Conservation (phyloP, 1,140 invertebrate genomes). For the Aphelenchoides besseyi region DNA sequence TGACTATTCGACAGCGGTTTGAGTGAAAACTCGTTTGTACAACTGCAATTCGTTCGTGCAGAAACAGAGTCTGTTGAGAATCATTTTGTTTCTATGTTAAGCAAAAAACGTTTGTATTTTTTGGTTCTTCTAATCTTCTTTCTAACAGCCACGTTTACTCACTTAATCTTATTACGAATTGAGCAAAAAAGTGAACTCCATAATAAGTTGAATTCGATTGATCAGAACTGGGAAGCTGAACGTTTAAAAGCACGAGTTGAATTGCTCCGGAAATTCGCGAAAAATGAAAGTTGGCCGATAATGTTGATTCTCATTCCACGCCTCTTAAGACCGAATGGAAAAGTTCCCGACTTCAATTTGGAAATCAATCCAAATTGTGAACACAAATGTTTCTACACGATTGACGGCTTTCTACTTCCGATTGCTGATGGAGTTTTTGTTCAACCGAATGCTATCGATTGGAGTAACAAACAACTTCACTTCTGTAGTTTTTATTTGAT, state of each 20-base stretch:
- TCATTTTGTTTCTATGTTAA: too few relatives aligned
- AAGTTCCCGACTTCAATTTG: background rate
- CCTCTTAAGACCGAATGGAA: background rate
- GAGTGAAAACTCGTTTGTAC: too few relatives aligned
- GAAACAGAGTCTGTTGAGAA: too few relatives aligned
- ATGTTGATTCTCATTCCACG: background rate
- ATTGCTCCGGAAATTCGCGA: background rate
- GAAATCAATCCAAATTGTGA: background rate
- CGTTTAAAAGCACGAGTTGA: background rate
- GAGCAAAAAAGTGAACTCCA: background rate
- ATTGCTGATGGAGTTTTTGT: background rate
- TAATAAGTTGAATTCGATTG: background rate
- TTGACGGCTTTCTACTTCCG: background rate
- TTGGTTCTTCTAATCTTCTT: too few relatives aligned
- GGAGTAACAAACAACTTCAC: background rate
- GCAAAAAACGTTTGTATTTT: too few relatives aligned
- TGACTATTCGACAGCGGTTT: too few relatives aligned
- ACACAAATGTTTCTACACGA: background rate
- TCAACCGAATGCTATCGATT: slow-evolving; percentile 1
- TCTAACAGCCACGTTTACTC: background rate
- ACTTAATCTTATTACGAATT: background rate
- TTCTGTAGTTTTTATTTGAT: background rate
- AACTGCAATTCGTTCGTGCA: too few relatives aligned
- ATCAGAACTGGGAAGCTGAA: background rate
- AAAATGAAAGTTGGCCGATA: background rate